A percentile compares a stretch with the other conserved stretches of the same genome.
Conservation (phyloP, 2,797 vertebrate genomes). For the Hipposideros larvatus region DNA sequence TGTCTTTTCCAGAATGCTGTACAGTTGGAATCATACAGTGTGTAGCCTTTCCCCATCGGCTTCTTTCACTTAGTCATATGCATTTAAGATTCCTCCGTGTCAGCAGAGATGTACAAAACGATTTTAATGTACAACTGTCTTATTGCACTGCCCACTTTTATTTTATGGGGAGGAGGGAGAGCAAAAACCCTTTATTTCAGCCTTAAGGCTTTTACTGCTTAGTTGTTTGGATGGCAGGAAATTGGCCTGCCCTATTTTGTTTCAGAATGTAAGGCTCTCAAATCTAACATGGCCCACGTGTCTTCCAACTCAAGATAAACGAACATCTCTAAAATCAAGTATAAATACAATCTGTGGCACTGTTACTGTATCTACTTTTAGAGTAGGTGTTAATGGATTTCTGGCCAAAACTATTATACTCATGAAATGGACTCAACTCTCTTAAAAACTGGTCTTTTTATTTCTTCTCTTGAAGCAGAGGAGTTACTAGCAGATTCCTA, state of each 20-base stretch:
- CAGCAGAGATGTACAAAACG: not conserved
- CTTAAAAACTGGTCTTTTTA: slow-evolving; percentile 62
- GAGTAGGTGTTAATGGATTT: not conserved
- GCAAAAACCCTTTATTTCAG: not conserved
- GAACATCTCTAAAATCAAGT: not conserved
- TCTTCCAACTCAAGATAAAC: not conserved
- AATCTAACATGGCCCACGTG: not conserved
- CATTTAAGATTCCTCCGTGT: not conserved
- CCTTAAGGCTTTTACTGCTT: not conserved
- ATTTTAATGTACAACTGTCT: not conserved
- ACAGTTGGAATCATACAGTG: not conserved
- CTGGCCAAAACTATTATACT: not conserved
- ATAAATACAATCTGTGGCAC: not conserved
- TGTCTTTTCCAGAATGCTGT: slow-evolving; percentile 6
- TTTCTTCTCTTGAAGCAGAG: slow-evolving; percentile 28
- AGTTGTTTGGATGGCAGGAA: not conserved
- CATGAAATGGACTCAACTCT: not conserved
- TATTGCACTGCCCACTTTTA: not conserved
- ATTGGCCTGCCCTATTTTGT: not conserved
- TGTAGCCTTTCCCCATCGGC: not conserved
- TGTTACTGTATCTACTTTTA: not conserved
- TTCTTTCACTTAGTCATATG: not conserved
- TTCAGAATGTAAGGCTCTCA: not conserved
- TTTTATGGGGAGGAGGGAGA: not conserved
- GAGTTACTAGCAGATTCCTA: slow-evolving; percentile 20